phyloP scores from a whole-genome alignment of 1,140 invertebrate genomes.

The Heterodera carotae region DNA sequence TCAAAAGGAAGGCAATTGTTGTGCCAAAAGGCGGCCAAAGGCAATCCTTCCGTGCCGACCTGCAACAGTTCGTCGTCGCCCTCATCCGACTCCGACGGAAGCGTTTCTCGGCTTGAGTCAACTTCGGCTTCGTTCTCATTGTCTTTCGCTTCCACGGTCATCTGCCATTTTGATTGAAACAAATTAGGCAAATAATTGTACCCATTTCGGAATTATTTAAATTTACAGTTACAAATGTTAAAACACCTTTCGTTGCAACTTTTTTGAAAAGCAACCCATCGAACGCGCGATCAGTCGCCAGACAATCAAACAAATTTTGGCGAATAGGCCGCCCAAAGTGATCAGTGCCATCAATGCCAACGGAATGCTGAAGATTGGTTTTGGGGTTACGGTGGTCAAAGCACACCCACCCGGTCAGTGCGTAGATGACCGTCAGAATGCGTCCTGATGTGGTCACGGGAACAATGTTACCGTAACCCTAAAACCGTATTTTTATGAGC shows the following conservation, averaged over 20 bases:
- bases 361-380: conserved; percentile 71
- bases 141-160: conserved; percentile 27
- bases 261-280: conserved; percentile 50
- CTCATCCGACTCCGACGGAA: conserved; percentile 41
- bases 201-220: too few species aligned
- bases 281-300: conserved; percentile 47
- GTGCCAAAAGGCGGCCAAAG: not conserved
- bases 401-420: conserved; percentile 62
- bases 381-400: not conserved
- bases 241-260: conserved; percentile 55
- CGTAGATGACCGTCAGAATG: conserved; percentile 83
- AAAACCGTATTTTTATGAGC: not conserved
- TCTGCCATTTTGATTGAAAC: conserved; percentile 7
- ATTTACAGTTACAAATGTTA: too few species aligned
- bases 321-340: conserved; percentile 47
- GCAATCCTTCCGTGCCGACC: not conserved
- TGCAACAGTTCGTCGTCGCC: conserved; percentile 41
- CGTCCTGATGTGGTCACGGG: conserved; percentile 78
- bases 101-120: not conserved
- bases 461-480: conserved; percentile 82
- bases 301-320: conserved; percentile 43
- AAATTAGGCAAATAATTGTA: too few species aligned
- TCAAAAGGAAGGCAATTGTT: conserved; percentile 20
- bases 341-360: conserved; percentile 52
- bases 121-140: conserved; percentile 19